Evolutionary conservation across 2,113 vertebrate species (phyloP).

Genomic region (Acrocephalus arundinaceus): DNA sequence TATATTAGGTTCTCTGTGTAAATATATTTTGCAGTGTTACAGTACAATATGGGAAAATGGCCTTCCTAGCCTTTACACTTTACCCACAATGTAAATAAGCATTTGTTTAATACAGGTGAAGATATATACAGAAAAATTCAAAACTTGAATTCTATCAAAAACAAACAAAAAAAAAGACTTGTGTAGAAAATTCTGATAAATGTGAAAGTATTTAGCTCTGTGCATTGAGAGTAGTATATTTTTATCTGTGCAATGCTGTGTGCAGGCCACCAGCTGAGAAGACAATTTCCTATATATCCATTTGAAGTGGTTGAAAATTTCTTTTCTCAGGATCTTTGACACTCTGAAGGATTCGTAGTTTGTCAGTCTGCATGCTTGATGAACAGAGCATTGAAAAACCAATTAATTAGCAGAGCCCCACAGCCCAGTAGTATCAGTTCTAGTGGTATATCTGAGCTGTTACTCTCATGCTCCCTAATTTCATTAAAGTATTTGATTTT

Average conservation of each 20-base stretch:
- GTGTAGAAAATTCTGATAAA: slow-evolving; percentile 75
- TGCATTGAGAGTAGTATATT: slow-evolving; percentile 78
- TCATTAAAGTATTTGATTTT: slow-evolving; percentile 72
- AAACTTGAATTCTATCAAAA: slow-evolving; percentile 69
- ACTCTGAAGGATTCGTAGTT: slow-evolving; percentile 51
- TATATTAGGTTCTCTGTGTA: slow-evolving; percentile 82
- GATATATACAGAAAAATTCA: slow-evolving; percentile 60
- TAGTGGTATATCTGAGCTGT: slow-evolving; percentile 59
- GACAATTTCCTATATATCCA: slow-evolving; percentile 64
- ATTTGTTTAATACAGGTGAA: slow-evolving; percentile 72
- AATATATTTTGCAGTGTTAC: slow-evolving; percentile 73
- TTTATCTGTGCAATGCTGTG: slow-evolving; percentile 79
- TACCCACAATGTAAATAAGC: slow-evolving; percentile 74
- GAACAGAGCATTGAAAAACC: slow-evolving; percentile 38
- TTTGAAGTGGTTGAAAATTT: slow-evolving; percentile 74
- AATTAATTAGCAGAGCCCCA: background rate
- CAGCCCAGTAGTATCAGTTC: slow-evolving; percentile 57
- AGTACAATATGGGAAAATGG: slow-evolving; percentile 60
- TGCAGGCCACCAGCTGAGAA: slow-evolving; percentile 79
- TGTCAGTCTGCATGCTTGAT: slow-evolving; percentile 66
- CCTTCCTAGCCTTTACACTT: slow-evolving; percentile 72
- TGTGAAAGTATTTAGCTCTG: slow-evolving; percentile 78
- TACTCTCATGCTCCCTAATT: slow-evolving; percentile 39
- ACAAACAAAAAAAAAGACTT: background rate
- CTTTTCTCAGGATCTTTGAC: slow-evolving; percentile 78